These are phyloP conservation scores for Halictus quadricinctus DNA, from an alignment of 2,888 invertebrate species.

Conservation along the genomic window DNA sequence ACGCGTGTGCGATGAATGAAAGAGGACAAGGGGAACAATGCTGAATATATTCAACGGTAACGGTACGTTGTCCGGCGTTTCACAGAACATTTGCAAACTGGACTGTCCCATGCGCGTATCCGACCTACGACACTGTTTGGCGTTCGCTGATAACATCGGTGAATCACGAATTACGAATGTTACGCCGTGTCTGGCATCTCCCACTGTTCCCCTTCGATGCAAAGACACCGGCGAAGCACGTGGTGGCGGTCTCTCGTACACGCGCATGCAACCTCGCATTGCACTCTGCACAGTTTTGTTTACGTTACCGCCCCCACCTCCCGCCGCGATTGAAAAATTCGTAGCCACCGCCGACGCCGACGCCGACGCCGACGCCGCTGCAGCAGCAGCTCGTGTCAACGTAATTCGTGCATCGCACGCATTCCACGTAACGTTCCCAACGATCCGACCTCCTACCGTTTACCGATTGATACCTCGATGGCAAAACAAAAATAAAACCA, in stretches of 20 bases:
- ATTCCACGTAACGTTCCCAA: conserved; percentile 11
- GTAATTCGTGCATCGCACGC: conserved; percentile 54
- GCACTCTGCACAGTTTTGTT: conserved; percentile 49
- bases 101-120: conserved; percentile 10
- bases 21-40: neutral
- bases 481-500: neutral
- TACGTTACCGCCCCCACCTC: conserved; percentile 45
- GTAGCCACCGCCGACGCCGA: conserved; percentile 5
- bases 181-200: conserved; percentile 61
- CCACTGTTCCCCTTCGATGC: conserved; percentile 53
- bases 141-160: conserved; percentile 60
- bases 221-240: conserved; percentile 62
- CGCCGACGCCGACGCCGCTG: neutral
- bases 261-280: conserved; percentile 43
- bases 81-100: conserved; percentile 16
- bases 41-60: conserved; percentile 4
- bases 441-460: neutral
- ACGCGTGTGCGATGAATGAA: neutral
- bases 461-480: neutral
- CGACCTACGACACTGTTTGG: conserved; percentile 55
- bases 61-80: neutral
- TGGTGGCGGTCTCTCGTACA: conserved; percentile 48
- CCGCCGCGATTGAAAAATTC: conserved; percentile 55
- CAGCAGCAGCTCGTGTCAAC: conserved; percentile 16
- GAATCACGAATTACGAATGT: conserved; percentile 68